Conservation (phyloP, 1,140 invertebrate genomes). For the Neodiprion fabricii region DNA sequence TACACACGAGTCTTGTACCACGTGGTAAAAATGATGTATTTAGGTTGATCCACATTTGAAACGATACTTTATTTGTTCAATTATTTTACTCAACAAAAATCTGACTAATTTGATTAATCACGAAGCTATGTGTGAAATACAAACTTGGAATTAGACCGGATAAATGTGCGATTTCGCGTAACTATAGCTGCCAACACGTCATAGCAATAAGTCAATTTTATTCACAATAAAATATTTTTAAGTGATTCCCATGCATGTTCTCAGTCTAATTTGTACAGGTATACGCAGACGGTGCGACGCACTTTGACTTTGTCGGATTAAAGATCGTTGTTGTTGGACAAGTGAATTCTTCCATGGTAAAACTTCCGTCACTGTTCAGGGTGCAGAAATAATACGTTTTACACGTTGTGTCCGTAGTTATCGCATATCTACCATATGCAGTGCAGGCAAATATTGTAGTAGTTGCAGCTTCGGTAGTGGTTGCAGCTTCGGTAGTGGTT, state of each 20-base stretch:
- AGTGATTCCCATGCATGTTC: background rate
- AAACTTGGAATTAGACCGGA: too few relatives aligned
- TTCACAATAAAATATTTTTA: background rate
- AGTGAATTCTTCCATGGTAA: background rate
- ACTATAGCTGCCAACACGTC: background rate
- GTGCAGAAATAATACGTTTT: conserved; percentile 22
- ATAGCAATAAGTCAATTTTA: background rate
- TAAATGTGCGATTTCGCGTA: too few relatives aligned
- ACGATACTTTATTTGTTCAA: background rate
- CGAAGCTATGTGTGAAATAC: too few relatives aligned
- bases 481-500: conserved; percentile 18
- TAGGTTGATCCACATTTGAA: background rate
- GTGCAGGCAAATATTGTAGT: conserved; percentile 9
- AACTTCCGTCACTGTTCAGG: background rate
- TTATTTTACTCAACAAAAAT: background rate
- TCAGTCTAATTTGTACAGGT: conserved; percentile 3
- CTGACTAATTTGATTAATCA: too few relatives aligned
- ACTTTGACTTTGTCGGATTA: conserved; percentile 19
- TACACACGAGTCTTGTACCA: background rate
- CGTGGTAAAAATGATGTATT: background rate
- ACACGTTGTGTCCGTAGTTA: conserved; percentile 24
- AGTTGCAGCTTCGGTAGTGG: conserved; percentile 11
- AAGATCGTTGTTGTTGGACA: conserved; percentile 25
- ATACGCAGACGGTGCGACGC: conserved; percentile 15
- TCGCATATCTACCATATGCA: conserved; percentile 14